Percentiles rank a stretch among this genome's conserved stretches.
Conservation (phyloP, 2,888 invertebrate species). For the Sisyra nigra region DNA sequence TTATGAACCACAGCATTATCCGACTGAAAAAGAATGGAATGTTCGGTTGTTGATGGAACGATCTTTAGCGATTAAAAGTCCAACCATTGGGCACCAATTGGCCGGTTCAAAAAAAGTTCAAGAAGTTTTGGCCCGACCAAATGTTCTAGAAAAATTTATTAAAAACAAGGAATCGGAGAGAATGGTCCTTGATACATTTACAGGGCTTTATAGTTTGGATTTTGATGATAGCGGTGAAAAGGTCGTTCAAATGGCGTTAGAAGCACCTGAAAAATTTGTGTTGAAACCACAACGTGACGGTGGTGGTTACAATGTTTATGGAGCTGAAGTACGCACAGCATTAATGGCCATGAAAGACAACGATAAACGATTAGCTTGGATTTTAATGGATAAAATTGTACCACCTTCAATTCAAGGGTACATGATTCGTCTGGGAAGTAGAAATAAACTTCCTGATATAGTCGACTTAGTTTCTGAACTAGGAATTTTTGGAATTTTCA, state of each 20-base stretch:
- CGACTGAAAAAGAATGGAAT: conserved; percentile 67
- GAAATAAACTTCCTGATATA: conserved; percentile 30
- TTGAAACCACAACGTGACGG: conserved; percentile 96
- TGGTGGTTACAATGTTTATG: conserved; percentile 93
- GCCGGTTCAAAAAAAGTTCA: conserved; percentile 96
- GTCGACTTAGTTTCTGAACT: conserved; percentile 81
- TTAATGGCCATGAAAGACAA: conserved; percentile 42
- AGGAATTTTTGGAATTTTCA: conserved; percentile 85
- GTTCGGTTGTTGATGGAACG: conserved; percentile 71
- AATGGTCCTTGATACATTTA: conserved; percentile 66
- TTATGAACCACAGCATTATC: conserved; percentile 79
- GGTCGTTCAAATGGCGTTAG: conserved; percentile 64
- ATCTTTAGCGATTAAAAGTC: conserved; percentile 79
- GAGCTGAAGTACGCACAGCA: conserved; percentile 52
- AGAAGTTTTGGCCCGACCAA: conserved; percentile 66
- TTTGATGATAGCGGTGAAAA: conserved; percentile 63
- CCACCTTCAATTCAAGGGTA: conserved; percentile 70
- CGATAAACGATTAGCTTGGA: conserved; percentile 73
- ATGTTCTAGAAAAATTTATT: conserved; percentile 59
- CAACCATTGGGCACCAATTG: conserved; percentile 89
- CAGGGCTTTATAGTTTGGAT: conserved; percentile 81
- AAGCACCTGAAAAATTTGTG: conserved; percentile 57
- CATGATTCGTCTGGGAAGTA: conserved; percentile 48
- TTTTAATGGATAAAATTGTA: conserved; percentile 83
- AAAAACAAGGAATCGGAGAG: conserved; percentile 41